Evolutionary conservation across 2,888 invertebrate genomes (phyloP), one percentile per base, ranked within the genome.

Genomic region (Xestia xanthographa): DNA sequence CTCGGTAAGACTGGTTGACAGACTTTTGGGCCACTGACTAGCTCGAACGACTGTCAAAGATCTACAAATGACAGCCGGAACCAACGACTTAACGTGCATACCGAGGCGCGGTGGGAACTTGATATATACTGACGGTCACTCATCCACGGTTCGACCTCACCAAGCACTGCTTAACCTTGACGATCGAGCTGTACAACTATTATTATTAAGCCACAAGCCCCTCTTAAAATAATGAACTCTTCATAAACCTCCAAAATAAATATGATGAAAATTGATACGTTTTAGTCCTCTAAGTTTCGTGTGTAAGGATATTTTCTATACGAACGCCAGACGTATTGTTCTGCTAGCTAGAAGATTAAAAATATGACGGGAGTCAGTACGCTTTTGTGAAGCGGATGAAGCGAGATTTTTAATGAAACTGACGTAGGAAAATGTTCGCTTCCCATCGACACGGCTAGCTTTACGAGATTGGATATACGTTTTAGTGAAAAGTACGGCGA

Each of bases 321-420:
- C 26, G 34, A 72, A 60, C 73, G 67, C 73, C 29, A 79, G 71
- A 75, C 75, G 63, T 80, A 81, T 92, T 92, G 92, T 92, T 90
- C 90, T 86, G 88, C 82, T 87, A 86, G 88, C 82, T 87, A 86
- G 90, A 89, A 92, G 92, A 93, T 93, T 93, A 92, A 93, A 93
- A 93, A 92, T 92, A 92, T 92, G 90, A 89, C 88, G 85, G 77
- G 83, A 90, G 85, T 87, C 84, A 86, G 88, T 87, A 85, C 83
- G 88, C 91, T 91, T 92, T 92, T 92, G 91, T 91, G 86, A 82
- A 22, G 12, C 86, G 88, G 88, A 88, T 88, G 87, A 83, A 88
- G 90, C 85, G 87, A 80, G 87, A 75, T 80, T 91, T 92, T 92
- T 91, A 93, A 93, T 92, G 91, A 93, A 93, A 92, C 90, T 89